These are phyloP conservation scores for Cyaniris semiargus DNA, from an alignment of 2,888 invertebrate species.

Conservation along the genomic window DNA sequence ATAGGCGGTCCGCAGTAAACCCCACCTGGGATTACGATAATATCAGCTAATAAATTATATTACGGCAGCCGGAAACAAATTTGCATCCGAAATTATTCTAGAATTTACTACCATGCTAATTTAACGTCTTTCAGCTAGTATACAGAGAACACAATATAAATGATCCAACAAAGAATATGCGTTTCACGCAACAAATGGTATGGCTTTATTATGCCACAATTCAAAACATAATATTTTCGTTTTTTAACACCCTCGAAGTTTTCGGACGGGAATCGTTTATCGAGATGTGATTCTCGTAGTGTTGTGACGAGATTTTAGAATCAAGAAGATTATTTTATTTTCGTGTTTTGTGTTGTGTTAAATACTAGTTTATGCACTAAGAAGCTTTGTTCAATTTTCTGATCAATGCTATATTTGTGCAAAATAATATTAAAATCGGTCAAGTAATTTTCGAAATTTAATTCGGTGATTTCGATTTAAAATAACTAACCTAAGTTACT, in stretches of 20 bases:
- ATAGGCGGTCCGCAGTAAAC: background rate
- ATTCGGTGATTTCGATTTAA: too few species aligned
- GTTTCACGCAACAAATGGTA: background rate
- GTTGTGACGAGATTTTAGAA: background rate
- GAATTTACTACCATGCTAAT: slow-evolving; percentile 3
- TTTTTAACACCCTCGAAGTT: background rate
- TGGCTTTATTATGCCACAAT: background rate
- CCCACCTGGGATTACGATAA: slow-evolving; percentile 1
- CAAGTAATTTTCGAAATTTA: too few species aligned
- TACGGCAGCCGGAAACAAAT: background rate
- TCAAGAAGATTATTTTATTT: too few species aligned
- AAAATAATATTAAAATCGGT: too few species aligned
- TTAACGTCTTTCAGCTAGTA: background rate
- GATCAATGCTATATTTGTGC: too few species aligned
- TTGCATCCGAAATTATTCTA: background rate
- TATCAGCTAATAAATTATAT: background rate
- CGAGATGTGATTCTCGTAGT: background rate
- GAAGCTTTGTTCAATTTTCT: too few species aligned
- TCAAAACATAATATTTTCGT: background rate
- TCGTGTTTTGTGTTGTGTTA: too few species aligned
- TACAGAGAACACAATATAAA: background rate
- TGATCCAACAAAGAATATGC: background rate
- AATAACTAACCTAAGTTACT: too few species aligned
- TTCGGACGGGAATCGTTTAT: background rate
- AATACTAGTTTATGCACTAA: too few species aligned